Conservation (phyloP, 1,140 invertebrate species). For the Drosophila fuyamai region DNA sequence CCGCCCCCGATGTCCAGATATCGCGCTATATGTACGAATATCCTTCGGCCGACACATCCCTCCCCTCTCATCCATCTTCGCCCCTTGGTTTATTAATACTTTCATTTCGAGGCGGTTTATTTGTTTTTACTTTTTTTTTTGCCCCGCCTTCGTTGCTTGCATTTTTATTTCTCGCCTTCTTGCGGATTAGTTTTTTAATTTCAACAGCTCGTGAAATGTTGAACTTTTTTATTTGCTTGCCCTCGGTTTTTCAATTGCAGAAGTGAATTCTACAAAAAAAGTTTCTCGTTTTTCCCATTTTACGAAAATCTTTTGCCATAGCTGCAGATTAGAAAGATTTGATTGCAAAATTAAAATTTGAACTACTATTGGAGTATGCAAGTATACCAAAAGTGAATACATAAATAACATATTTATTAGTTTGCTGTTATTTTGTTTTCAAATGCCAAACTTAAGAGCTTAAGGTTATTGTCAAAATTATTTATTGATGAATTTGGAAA, state of each 20-base stretch:
- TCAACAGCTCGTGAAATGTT: constrained; percentile 46
- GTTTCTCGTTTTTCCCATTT: neutral
- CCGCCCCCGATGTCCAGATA: constrained; percentile 20
- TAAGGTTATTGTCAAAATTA: neutral
- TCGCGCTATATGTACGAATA: constrained; percentile 5
- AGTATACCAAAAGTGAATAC: neutral
- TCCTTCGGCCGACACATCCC: neutral
- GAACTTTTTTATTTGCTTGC: constrained; percentile 38
- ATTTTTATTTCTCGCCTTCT: constrained; percentile 65
- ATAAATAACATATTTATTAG: neutral
- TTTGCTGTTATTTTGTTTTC: neutral
- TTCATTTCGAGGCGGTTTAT: constrained; percentile 74
- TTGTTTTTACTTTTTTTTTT: constrained; percentile 29
- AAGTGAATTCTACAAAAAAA: constrained; percentile 36
- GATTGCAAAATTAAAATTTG: constrained; percentile 1
- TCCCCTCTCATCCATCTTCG: neutral
- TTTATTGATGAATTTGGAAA: neutral
- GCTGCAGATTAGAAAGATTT: constrained; percentile 9
- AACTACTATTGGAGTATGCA: neutral
- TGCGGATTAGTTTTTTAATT: constrained; percentile 76
- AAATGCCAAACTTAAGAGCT: neutral
- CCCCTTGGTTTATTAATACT: constrained; percentile 72
- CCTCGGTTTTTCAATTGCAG: neutral
- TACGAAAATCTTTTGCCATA: neutral
- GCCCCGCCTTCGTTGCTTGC: constrained; percentile 11